Evolutionary conservation across 53 echinoderm and acorn worm species (phyloP).

Genomic region (Arbacia lixula): DNA sequence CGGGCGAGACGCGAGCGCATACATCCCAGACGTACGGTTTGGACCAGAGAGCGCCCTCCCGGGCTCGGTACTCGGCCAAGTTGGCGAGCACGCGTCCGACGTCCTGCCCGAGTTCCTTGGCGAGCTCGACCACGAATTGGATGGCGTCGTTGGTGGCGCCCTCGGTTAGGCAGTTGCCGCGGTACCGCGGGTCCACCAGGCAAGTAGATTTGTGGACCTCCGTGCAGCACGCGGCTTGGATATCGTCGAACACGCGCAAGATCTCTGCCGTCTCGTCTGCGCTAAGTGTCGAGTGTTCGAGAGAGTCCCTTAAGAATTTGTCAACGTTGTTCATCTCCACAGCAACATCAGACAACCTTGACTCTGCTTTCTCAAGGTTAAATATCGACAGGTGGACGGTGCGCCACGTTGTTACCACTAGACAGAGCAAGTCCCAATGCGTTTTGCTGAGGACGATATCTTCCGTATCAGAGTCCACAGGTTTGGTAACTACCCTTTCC

Average conservation of each 20-base stretch:
- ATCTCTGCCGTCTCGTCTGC: neutral
- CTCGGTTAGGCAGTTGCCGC: constrained; percentile 17
- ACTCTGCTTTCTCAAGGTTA: neutral
- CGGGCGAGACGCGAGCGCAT: constrained; percentile 14
- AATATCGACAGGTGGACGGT: neutral
- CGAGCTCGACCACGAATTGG: constrained; percentile 23
- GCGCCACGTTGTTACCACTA: constrained; percentile 6
- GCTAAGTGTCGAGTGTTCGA: neutral
- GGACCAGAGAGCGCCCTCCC: constrained; percentile 40
- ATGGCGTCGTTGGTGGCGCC: constrained; percentile 20
- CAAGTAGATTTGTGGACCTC: constrained; percentile 26
- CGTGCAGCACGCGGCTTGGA: constrained; percentile 1
- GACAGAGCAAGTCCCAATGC: constrained; percentile 14
- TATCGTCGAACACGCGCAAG: neutral
- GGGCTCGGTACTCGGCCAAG: constrained; percentile 38
- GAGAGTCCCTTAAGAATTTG: neutral
- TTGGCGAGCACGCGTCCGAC: constrained; percentile 33
- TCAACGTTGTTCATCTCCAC: neutral
- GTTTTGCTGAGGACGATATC: neutral
- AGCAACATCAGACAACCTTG: constrained; percentile 21
- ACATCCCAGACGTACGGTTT: constrained; percentile 42
- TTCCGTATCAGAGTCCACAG: neutral
- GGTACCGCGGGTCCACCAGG: constrained; percentile 46
- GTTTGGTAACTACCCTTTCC: constrained; percentile 1
- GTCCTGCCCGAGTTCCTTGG: constrained; percentile 11